phyloP scores from a whole-genome alignment of 2,113 vertebrate species.

The Trogon melanurus region DNA sequence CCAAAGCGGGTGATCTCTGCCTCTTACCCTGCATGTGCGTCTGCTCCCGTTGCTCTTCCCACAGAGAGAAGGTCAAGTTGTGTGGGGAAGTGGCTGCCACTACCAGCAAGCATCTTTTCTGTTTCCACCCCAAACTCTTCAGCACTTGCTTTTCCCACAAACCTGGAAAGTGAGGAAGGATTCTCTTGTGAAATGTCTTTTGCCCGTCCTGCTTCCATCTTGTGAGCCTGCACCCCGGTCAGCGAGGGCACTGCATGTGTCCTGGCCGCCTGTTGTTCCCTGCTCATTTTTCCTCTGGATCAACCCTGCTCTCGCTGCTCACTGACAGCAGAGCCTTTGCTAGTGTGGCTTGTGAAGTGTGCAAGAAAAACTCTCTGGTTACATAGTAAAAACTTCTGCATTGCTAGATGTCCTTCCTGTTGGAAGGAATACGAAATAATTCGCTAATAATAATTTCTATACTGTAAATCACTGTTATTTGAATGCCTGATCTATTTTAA shows the following conservation, averaged over 20 bases:
- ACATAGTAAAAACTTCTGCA: background rate
- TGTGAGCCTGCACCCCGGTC: background rate
- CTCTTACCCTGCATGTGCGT: background rate
- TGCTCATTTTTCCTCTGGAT: background rate
- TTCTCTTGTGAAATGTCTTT: background rate
- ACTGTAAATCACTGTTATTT: background rate
- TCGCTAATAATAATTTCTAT: background rate
- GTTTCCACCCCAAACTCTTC: background rate
- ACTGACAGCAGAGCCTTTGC: background rate
- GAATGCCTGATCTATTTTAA: background rate
- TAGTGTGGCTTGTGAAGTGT: background rate
- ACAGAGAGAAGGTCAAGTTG: accelerated
- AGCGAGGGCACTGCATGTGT: background rate
- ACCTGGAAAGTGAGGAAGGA: background rate
- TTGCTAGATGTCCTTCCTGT: background rate
- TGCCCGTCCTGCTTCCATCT: accelerated
- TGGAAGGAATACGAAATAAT: background rate
- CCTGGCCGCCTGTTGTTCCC: background rate
- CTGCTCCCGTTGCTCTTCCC: background rate
- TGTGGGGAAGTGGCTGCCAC: background rate
- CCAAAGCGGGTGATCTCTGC: background rate
- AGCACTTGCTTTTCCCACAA: background rate
- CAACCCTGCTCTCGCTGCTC: background rate
- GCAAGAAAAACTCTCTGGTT: background rate
- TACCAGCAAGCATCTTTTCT: background rate